Conservation (phyloP, 1,140 invertebrate genomes). For the Copidosoma floridanum region DNA sequence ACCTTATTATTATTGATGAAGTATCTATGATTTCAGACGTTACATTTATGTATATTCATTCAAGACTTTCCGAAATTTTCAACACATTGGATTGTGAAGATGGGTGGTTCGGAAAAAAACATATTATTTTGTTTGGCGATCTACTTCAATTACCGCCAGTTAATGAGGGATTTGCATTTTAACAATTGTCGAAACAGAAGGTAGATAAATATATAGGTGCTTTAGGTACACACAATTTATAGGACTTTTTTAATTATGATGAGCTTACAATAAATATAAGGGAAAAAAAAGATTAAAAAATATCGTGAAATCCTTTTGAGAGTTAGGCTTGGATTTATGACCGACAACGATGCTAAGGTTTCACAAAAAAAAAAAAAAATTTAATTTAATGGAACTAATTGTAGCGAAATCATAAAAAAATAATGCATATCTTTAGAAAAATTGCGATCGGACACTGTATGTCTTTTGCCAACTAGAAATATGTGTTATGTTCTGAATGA, state of each 20-base stretch:
- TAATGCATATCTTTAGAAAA: conserved; percentile 25
- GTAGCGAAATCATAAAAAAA: conserved; percentile 24
- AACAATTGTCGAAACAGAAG: conserved; percentile 25
- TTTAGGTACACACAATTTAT: conserved; percentile 32
- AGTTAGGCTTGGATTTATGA: conserved; percentile 34
- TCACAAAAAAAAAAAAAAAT: conserved; percentile 27
- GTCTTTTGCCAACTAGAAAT: conserved; percentile 30
- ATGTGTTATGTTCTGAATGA: conserved; percentile 30
- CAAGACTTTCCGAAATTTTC: conserved; percentile 38
- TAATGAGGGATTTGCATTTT: conserved; percentile 31
- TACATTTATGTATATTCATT: conserved; percentile 36
- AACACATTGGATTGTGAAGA: conserved; percentile 28
- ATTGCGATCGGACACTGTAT: conserved; percentile 29
- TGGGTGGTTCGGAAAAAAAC: conserved; percentile 36
- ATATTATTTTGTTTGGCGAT: conserved; percentile 37
- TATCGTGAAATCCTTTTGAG: not conserved
- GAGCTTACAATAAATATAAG: conserved; percentile 37
- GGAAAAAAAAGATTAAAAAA: conserved; percentile 28
- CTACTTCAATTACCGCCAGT: conserved; percentile 44
- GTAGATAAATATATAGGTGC: conserved; percentile 30
- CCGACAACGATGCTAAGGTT: conserved; percentile 24
- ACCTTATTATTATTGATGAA: conserved; percentile 42
- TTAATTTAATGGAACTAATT: conserved; percentile 15
- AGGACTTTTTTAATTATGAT: conserved; percentile 33
- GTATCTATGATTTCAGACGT: conserved; percentile 46